phyloP scores from a whole-genome alignment of 2,113 vertebrate genomes.

The Phyllostomus hastatus region DNA sequence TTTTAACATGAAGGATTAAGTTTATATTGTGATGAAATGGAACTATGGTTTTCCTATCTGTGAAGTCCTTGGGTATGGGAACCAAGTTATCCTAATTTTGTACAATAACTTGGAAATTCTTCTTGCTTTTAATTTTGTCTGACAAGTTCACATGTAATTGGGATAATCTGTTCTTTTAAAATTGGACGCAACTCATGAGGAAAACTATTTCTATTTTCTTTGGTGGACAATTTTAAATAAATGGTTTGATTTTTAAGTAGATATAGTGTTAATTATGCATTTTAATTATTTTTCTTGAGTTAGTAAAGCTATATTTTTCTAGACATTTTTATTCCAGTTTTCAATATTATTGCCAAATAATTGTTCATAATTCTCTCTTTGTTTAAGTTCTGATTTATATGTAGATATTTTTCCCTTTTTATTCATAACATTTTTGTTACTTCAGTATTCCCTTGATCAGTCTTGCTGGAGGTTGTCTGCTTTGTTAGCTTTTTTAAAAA shows the following conservation, averaged over 20 bases:
- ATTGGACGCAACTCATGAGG: neutral
- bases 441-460: neutral
- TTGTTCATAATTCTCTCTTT: neutral
- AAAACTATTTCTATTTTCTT: neutral
- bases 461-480: neutral
- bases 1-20: constrained; percentile 6
- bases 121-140: constrained; percentile 13
- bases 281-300: neutral
- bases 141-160: neutral
- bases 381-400: neutral
- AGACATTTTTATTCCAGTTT: constrained; percentile 3
- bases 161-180: constrained; percentile 3
- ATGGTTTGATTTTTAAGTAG: neutral
- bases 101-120: neutral
- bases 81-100: neutral
- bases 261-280: neutral
- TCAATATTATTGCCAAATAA: neutral
- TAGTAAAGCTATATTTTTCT: neutral
- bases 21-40: neutral
- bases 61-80: neutral
- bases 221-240: neutral
- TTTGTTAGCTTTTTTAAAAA: neutral
- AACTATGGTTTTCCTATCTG: neutral
- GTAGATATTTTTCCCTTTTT: neutral
- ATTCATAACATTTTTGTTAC: neutral